Conservation (phyloP, 1,140 invertebrate genomes). For the Pseudoatta argentina region DNA sequence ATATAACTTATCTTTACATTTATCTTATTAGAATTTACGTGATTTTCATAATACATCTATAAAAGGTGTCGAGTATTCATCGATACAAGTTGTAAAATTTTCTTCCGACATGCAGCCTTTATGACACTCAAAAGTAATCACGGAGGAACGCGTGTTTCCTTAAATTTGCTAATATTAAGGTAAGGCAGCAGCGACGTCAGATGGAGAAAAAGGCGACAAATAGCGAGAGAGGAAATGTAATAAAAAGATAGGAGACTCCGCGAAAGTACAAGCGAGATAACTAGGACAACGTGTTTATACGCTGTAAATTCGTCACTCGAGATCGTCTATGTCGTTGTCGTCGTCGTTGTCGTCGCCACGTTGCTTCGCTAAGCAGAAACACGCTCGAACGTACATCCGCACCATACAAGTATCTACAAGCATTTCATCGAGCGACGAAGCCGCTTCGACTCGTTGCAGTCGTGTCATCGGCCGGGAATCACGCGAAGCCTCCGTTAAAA, state of each 20-base stretch:
- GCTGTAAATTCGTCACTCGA: constrained; percentile 75
- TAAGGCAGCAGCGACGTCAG: not conserved
- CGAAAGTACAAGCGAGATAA: constrained; percentile 65
- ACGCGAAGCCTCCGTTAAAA: constrained; percentile 83
- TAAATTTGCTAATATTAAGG: constrained; percentile 59
- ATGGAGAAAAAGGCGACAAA: constrained; percentile 51
- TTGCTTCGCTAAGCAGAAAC: constrained; percentile 48
- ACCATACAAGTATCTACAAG: constrained; percentile 55
- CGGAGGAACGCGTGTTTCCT: constrained; percentile 8
- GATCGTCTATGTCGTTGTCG: constrained; percentile 53
- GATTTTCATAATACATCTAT: not conserved
- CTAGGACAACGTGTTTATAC: constrained; percentile 78
- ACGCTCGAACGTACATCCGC: constrained; percentile 23
- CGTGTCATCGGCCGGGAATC: constrained; percentile 59
- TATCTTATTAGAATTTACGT: not conserved
- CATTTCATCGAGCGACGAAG: not conserved
- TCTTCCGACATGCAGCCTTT: not conserved
- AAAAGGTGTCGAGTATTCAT: not conserved
- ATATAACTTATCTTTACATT: constrained; percentile 6
- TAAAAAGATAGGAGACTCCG: constrained; percentile 49
- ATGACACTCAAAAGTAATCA: constrained; percentile 21
- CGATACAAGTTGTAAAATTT: not conserved
- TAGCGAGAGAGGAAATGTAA: constrained; percentile 49
- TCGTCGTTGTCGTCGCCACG: not conserved
- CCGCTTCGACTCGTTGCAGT: constrained; percentile 39